A percentile compares a stretch with the other conserved stretches of the same genome.
phyloP scores from a whole-genome alignment of 2,797 vertebrate genomes.

The Corythornis leucogaster region DNA sequence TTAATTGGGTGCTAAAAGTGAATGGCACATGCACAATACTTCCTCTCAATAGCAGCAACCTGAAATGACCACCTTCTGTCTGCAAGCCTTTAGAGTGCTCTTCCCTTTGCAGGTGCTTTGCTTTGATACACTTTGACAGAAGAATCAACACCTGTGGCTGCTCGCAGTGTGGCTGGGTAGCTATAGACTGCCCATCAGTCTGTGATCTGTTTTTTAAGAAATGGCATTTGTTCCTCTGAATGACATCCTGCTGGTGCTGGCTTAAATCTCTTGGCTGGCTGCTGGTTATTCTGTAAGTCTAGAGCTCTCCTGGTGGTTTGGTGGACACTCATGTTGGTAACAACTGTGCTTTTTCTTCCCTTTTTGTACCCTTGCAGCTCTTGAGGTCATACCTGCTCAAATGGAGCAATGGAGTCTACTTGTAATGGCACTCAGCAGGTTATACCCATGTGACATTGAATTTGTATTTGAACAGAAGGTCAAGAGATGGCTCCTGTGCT shows the following conservation, averaged over 20 bases:
- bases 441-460: background rate
- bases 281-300: constrained; percentile 2
- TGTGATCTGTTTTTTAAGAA: constrained; percentile 57
- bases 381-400: background rate
- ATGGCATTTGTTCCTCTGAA: constrained; percentile 41
- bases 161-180: background rate
- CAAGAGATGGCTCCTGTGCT: background rate
- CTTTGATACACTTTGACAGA: constrained; percentile 25
- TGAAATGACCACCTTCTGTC: constrained; percentile 29
- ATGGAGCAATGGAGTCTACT: background rate
- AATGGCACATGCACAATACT: background rate
- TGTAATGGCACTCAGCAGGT: background rate
- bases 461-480: background rate
- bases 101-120: background rate
- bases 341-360: background rate
- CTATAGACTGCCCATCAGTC: background rate
- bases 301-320: constrained; percentile 5
- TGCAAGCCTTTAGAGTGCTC: background rate
- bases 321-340: background rate
- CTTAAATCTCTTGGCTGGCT: constrained; percentile 19
- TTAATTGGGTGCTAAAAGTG: constrained; percentile 40
- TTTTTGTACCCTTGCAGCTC: background rate
- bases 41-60: background rate
- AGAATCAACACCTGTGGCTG: background rate
- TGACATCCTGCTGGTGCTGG: constrained; percentile 12